Conservation (phyloP, 2,888 invertebrate genomes). For the Yponomeuta sedellus region DNA sequence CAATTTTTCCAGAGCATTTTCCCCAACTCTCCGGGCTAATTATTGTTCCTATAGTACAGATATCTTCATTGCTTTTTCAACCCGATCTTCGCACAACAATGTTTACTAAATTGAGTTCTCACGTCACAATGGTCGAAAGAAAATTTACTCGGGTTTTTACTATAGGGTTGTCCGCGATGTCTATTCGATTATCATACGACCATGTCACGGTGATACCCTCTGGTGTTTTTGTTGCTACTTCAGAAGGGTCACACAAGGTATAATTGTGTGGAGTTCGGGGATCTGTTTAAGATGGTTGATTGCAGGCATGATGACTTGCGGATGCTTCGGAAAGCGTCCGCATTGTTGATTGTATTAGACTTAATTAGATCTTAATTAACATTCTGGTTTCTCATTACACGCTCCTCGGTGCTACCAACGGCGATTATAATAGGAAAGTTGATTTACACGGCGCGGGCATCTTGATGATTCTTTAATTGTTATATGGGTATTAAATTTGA, state of each 20-base stretch:
- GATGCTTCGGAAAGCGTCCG: conserved; percentile 68
- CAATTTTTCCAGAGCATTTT: conserved; percentile 1
- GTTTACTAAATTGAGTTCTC: conserved; percentile 73
- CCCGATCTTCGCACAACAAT: conserved; percentile 48
- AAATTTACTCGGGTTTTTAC: conserved; percentile 69
- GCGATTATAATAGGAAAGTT: conserved; percentile 64
- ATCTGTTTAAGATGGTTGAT: conserved; percentile 41
- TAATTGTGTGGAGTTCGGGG: conserved; percentile 27
- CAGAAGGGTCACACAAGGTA: conserved; percentile 25
- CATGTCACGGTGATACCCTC: background rate
- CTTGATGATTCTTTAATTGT: conserved; percentile 52
- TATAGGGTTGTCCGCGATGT: conserved; percentile 74
- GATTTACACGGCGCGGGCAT: conserved; percentile 49
- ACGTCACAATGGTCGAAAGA: conserved; percentile 67
- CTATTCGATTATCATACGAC: conserved; percentile 65
- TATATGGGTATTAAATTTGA: conserved; percentile 15
- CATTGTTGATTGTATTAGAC: conserved; percentile 76
- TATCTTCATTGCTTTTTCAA: conserved; percentile 63
- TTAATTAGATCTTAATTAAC: conserved; percentile 77
- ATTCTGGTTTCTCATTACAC: conserved; percentile 76
- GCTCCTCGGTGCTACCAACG: conserved; percentile 64
- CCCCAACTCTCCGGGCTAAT: conserved; percentile 12
- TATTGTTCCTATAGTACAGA: conserved; percentile 28
- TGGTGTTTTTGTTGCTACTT: background rate
- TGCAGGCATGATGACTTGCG: conserved; percentile 68